Base-by-base conservation (phyloP, 2,113 vertebrate genomes). In the Hippocampus barbouri region DNA sequence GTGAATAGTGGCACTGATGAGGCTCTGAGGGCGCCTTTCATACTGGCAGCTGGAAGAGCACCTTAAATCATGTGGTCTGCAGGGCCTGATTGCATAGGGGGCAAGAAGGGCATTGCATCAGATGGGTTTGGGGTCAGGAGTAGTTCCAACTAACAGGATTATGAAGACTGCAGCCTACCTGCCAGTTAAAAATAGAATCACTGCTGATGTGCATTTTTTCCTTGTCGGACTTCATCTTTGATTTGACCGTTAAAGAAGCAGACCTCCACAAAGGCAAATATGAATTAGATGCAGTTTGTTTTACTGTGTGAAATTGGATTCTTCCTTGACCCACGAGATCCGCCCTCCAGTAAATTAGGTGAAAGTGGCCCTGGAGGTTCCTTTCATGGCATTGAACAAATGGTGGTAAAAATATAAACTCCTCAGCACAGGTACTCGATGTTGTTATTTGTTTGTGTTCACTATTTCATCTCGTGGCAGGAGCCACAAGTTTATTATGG, bases 111-210 rank as follows among this genome's bases (percentile, higher is more conserved):
- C 20, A 10, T 80, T 78, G 76, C 66, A 79, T 83, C 81, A 82
- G 72, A 75, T 20, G 2, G 75, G 70, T 66, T 54, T 54, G 63
- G 51, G 76, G 60, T 86, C 81, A 75, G 71, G 62, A 76, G 45
- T 60, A 2, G 63, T 68, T 88, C 70, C 38, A 66, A 43, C 74
- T 81, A 80, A 83, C 80, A 77, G 72, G 77, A 82, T 87, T 86
- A 87, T 80, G 83, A 82, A 62, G 57, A 82, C 73, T 75, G 70
- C 76, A 78, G 80, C 83, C 83, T 76, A 88, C 81, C 79, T 82
- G 74, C 73, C 66, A 57, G 75, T 74, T 81, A 77, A 80, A 87
- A 85, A 86, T 85, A 80, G 76, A 74, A 49, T 66, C 23, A 23
- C 20, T 0, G 7, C 68, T 59, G 45, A 66, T 81, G 73, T 6